Evolutionary conservation across 2,113 vertebrate species (phyloP).

Genomic region (Cyanoderma ruficeps): DNA sequence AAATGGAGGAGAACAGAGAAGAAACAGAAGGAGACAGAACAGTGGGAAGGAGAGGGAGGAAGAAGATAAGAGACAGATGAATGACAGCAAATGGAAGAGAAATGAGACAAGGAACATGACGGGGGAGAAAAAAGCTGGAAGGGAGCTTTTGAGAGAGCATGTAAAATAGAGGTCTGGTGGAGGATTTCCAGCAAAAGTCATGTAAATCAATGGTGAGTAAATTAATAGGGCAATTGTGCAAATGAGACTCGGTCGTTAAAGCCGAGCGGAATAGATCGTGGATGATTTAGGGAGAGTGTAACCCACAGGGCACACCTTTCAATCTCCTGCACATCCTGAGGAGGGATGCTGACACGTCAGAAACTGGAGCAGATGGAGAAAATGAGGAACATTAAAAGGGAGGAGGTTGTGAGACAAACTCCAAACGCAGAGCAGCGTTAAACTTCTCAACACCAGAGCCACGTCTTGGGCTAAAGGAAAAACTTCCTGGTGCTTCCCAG

Average conservation of each 20-base stretch:
- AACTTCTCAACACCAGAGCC: not conserved
- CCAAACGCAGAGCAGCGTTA: not conserved
- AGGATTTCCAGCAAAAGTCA: conserved; percentile 60
- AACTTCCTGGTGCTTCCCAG: not conserved
- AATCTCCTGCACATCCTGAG: conserved; percentile 38
- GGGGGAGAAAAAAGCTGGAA: conserved; percentile 25
- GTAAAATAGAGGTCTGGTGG: conserved; percentile 45
- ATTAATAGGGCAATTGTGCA: conserved; percentile 77
- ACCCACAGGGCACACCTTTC: conserved; percentile 70
- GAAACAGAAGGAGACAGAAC: conserved; percentile 43
- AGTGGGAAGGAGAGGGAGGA: conserved; percentile 46
- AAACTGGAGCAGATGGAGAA: conserved; percentile 50
- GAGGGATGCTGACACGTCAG: conserved; percentile 64
- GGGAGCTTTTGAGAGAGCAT: not conserved
- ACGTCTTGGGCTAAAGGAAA: not conserved
- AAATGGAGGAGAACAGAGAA: conserved; percentile 11
- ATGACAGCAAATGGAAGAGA: conserved; percentile 62
- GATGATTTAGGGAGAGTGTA: conserved; percentile 65
- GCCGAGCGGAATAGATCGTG: conserved; percentile 60
- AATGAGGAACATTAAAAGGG: conserved; percentile 6
- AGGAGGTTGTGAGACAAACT: not conserved
- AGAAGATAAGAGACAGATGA: conserved; percentile 35
- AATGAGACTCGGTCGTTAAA: conserved; percentile 71
- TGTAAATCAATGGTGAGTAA: conserved; percentile 77
- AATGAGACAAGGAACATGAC: conserved; percentile 29